These are phyloP conservation scores for Eupithecia inturbata DNA, from an alignment of 2,888 invertebrate species.

Conservation along the genomic window DNA sequence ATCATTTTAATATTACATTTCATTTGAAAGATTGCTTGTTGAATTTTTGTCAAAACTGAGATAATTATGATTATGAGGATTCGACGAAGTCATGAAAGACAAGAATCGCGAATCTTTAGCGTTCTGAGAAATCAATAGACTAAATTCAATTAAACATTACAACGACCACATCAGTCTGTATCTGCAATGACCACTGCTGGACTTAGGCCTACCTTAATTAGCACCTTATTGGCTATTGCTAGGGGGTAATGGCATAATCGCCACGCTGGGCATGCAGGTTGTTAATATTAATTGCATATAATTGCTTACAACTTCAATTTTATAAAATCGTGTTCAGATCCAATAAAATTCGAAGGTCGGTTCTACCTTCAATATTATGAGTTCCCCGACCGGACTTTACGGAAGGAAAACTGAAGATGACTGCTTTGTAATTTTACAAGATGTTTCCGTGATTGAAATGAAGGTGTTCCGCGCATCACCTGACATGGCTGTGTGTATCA, in stretches of 20 bases:
- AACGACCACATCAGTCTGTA: no score
- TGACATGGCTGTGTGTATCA: neutral
- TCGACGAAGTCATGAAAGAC: no score
- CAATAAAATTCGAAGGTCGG: slow-evolving; percentile 25
- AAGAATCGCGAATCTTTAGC: no score
- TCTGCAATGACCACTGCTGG: no score
- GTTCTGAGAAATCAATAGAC: no score
- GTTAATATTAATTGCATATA: neutral
- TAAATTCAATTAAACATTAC: no score
- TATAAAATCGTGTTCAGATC: neutral
- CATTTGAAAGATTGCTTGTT: neutral
- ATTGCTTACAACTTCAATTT: neutral
- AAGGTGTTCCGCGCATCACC: neutral
- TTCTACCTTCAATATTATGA: slow-evolving; percentile 23
- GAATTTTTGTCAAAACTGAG: no score
- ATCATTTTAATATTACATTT: neutral
- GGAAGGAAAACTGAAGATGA: slow-evolving; percentile 27
- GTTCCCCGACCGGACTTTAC: slow-evolving; percentile 21
- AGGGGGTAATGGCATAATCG: neutral
- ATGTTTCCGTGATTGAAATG: slow-evolving; percentile 31
- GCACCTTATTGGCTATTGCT: no score
- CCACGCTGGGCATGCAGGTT: neutral
- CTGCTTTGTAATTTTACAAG: slow-evolving; percentile 19
- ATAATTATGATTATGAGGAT: no score
- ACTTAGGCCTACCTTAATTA: no score